Conservation (phyloP, 2,888 invertebrate species). For the Sialis fuliginosa region DNA sequence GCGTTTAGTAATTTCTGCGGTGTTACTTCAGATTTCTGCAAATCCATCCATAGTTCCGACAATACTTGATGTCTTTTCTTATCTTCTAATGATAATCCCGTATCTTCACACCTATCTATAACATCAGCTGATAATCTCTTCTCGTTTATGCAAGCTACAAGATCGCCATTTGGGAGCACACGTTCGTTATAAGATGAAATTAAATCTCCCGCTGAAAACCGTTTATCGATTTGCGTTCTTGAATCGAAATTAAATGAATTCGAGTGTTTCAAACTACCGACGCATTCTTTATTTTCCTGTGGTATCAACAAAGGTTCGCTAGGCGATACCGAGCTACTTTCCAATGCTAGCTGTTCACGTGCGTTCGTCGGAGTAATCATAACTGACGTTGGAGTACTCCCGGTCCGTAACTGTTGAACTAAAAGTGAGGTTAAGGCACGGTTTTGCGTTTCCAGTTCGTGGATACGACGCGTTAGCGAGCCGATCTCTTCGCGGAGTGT, state of each 20-base stretch:
- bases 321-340: conserved; percentile 2
- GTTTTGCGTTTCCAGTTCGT: conserved; percentile 66
- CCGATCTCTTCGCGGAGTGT: conserved; percentile 61
- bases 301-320: background rate
- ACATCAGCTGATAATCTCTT: conserved; percentile 10
- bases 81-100: conserved; percentile 40
- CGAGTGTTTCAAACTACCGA: conserved; percentile 1
- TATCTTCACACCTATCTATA: conserved; percentile 17
- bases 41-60: conserved; percentile 43
- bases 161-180: conserved; percentile 26
- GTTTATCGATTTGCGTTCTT: conserved; percentile 8
- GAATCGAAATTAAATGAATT: conserved; percentile 4
- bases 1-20: conserved; percentile 43
- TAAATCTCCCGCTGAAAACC: conserved; percentile 11
- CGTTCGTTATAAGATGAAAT: conserved; percentile 24
- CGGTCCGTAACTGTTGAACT: conserved; percentile 40
- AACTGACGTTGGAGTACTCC: conserved; percentile 3
- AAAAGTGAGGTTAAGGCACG: conserved; percentile 49
- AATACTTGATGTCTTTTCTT: conserved; percentile 43
- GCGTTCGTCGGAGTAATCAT: conserved; percentile 4
- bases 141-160: conserved; percentile 17
- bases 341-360: conserved; percentile 2
- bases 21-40: conserved; percentile 43
- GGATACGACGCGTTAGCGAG: conserved; percentile 51
- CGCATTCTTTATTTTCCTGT: background rate